Evolutionary conservation across 2,797 vertebrate species (phyloP), one percentile per base, ranked within the genome.

Genomic region (Sebastolobus altivelis): DNA sequence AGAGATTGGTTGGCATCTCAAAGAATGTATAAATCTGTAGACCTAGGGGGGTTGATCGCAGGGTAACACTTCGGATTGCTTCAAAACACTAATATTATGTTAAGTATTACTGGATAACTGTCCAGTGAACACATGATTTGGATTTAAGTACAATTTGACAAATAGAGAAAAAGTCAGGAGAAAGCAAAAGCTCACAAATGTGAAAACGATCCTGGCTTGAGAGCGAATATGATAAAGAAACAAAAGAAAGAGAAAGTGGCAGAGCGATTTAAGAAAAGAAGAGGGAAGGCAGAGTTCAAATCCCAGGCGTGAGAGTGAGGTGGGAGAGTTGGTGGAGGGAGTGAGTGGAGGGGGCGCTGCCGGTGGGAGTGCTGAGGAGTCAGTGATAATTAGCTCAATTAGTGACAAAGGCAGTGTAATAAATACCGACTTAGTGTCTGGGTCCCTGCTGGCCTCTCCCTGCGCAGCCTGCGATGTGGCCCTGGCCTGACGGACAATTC

Each of bases 361-460:
- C 97, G 98, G 97, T 98, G 97, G 97, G 96, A 96, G 96, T 96
- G 97, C 96, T 96, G 93, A 97, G 97, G 98, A 99, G 98, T 98
- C 98, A 98, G 97, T 98, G 98, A 98, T 99, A 99, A 99, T 99
- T 99, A 99, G 98, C 98, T 99, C 98, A 99, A 99, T 99, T 99
- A 99, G 98, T 99, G 97, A 99, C 98, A 99, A 99, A 98, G 97
- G 98, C 97, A 98, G 97, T 99, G 98, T 99, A 99, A 99, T 99
- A 99, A 99, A 99, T 99, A 98, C 97, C 96, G 98, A 99, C 98
- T 99, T 99, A 99, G 98, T 97, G 97, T 99, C 98, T 99, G 97
- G 97, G 97, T 97, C 97, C 98, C 98, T 97, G 97, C 97, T 98
- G 98, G 97, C 96, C 97, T 97, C 96, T 97, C 97, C 93, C 96